Conservation (phyloP, 2,113 vertebrate species). For the Gobio gobio region DNA sequence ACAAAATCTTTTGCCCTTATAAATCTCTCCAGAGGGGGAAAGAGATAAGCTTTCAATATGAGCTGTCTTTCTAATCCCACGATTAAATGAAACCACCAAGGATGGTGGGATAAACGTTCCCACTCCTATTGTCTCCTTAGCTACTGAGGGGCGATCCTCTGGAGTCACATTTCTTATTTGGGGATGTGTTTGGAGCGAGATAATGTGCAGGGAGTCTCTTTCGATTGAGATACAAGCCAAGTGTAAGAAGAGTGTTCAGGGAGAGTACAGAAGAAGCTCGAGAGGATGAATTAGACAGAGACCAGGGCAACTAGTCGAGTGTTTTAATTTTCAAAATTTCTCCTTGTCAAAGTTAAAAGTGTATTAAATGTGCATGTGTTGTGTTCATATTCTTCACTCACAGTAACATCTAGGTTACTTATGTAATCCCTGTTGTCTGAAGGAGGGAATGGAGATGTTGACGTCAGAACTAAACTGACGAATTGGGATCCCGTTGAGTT, state of each 20-base stretch:
- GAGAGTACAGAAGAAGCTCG: not conserved
- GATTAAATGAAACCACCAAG: constrained; percentile 77
- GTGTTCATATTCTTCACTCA: not conserved
- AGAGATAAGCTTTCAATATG: constrained; percentile 78
- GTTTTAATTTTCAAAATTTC: constrained; percentile 20
- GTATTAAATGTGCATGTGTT: not conserved
- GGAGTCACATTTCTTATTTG: constrained; percentile 53
- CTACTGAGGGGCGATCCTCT: constrained; percentile 65
- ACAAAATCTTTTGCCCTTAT: constrained; percentile 74
- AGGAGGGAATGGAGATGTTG: no score
- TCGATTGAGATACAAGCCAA: constrained; percentile 4
- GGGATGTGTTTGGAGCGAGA: constrained; percentile 30
- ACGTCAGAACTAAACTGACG: no score
- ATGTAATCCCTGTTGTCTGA: no score
- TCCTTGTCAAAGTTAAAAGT: constrained; percentile 15
- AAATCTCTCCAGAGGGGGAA: constrained; percentile 75
- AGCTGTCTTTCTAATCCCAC: constrained; percentile 73
- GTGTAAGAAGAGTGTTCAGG: constrained; percentile 26
- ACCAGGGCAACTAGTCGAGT: not conserved
- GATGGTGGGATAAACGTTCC: constrained; percentile 66
- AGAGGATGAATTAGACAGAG: not conserved
- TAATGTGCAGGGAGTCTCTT: constrained; percentile 40
- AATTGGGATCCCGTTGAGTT: no score
- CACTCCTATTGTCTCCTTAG: constrained; percentile 63
- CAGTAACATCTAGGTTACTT: not conserved